phyloP scores from a whole-genome alignment of 2,113 vertebrate genomes.

The Myanophis thanlyinensis region DNA sequence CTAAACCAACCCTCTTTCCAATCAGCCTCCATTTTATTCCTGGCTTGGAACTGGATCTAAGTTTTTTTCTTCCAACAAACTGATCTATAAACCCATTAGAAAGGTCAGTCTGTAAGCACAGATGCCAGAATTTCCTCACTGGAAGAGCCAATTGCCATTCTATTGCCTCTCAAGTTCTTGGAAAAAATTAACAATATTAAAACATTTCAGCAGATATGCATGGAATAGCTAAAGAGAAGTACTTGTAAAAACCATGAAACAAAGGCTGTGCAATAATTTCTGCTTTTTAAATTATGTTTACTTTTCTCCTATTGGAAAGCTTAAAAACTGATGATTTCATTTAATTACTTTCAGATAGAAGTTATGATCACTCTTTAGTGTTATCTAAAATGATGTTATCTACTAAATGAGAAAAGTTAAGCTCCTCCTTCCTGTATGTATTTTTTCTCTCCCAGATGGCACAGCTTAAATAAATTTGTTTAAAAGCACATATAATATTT shows the following conservation, averaged over 20 bases:
- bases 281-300: neutral
- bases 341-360: neutral
- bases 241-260: neutral
- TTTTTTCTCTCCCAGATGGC: neutral
- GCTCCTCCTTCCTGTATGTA: neutral
- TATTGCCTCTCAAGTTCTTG: neutral
- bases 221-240: neutral
- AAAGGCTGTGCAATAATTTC: neutral
- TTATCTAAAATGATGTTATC: neutral
- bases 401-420: neutral
- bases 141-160: neutral
- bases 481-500: neutral
- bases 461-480: neutral
- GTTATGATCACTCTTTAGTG: neutral
- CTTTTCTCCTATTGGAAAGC: neutral
- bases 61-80: no score
- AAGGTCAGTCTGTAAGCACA: neutral
- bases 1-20: no score
- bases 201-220: neutral
- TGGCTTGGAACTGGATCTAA: no score
- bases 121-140: neutral
- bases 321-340: neutral
- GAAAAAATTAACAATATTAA: neutral
- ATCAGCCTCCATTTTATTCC: no score
- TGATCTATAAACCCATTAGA: neutral